Base-by-base conservation (phyloP, 2,888 invertebrate species). In the Axea sp. region DNA sequence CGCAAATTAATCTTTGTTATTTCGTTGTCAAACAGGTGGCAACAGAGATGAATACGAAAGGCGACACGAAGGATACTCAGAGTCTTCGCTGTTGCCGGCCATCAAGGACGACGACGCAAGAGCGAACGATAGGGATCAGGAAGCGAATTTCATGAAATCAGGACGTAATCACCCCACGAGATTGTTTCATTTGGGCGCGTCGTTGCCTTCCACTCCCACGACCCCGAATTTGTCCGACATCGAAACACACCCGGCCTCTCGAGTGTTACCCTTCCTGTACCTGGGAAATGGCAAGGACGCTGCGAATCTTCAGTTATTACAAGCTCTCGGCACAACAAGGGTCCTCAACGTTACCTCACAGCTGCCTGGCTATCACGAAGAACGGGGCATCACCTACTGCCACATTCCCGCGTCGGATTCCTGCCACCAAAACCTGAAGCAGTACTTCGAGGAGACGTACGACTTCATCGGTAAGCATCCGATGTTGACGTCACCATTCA, bases 381-480 rank as follows among this genome's bases (percentile, higher is more conserved):
- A 90, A 75, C 88, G 90, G 76, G 92, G 92, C 69, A 91, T 92
- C 81, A 90, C 90, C 69, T 94, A 94, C 88, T 92, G 93, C 88
- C 92, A 94, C 85, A 92, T 95, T 86, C 94, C 95, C 64, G 95
- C 95, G 78, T 91, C 92, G 73, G 95, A 95, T 89, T 94, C 93
- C 76, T 93, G 93, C 45, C 93, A 94, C 83, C 95, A 95, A 87
- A 95, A 95, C 89, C 92, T 95, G 72, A 93, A 93, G 83, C 95
- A 95, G 90, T 95, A 95, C 90, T 95, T 95, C 89, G 93, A 94
- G 85, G 94, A 95, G 87, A 94, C 95, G 81, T 94, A 93, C 87
- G 92, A 93, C 83, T 95, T 95, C 88, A 95, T 95, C 82, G 95
- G 95, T 95, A 88, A 92, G 92, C 1, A 1, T 19, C 26, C 11